Evolutionary conservation across 2,113 vertebrate species (phyloP).

Genomic region (Oenanthe oenanthe): DNA sequence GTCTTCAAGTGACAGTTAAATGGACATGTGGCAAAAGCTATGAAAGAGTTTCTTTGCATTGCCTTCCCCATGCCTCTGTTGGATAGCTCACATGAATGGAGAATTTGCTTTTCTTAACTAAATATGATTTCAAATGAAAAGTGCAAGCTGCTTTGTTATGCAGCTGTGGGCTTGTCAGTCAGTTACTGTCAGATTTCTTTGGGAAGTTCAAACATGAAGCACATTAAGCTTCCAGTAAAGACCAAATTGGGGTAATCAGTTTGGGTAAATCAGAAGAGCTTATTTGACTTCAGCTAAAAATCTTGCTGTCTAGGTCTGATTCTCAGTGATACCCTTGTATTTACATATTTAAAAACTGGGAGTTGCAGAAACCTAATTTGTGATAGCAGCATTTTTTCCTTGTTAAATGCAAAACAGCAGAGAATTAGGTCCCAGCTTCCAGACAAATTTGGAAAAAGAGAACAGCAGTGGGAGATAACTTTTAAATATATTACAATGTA

Average conservation of each 20-base stretch:
- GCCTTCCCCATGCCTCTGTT: background rate
- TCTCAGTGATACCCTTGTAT: background rate
- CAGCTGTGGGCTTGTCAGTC: background rate
- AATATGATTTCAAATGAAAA: background rate
- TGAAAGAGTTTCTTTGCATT: background rate
- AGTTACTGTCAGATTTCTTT: background rate
- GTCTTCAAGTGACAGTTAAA: background rate
- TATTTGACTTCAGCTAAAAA: background rate
- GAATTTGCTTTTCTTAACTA: background rate
- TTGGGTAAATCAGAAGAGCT: background rate
- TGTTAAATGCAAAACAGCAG: background rate
- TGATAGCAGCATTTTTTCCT: background rate
- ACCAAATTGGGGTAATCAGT: background rate
- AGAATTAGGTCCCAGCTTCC: background rate
- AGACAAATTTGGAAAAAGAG: background rate
- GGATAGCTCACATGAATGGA: background rate
- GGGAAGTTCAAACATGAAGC: background rate
- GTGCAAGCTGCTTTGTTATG: background rate
- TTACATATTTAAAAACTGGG: background rate
- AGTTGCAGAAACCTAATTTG: background rate
- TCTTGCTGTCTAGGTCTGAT: background rate
- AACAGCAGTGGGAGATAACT: background rate
- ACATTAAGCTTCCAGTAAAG: background rate
- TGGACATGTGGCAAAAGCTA: background rate
- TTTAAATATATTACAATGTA: background rate